A percentile compares a stretch with the other conserved stretches of the same genome.
These are phyloP conservation scores for Orius insidiosus DNA, from an alignment of 1,140 invertebrate genomes.

Conservation along the genomic window DNA sequence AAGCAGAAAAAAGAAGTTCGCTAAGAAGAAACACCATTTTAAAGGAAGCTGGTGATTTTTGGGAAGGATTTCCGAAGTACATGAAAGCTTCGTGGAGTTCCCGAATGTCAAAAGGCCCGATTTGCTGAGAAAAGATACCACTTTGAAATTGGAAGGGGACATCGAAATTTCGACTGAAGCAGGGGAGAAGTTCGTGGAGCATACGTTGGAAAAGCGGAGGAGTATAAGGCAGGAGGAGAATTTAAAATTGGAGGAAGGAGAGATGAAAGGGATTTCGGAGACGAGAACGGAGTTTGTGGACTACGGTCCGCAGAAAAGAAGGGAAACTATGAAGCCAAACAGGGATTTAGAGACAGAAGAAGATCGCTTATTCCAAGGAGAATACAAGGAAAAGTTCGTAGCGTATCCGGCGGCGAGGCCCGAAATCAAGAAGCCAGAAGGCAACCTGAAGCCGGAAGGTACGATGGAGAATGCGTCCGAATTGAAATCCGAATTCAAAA, in stretches of 20 bases:
- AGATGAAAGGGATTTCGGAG: background rate
- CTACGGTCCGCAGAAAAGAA: slow-evolving; percentile 14
- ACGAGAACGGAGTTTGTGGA: slow-evolving; percentile 14
- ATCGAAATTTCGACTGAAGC: slow-evolving; percentile 15
- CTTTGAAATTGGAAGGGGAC: slow-evolving; percentile 18
- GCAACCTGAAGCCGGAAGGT: slow-evolving; percentile 18
- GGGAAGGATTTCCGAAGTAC: slow-evolving; percentile 9
- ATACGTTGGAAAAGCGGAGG: background rate
- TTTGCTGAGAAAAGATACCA: slow-evolving; percentile 15
- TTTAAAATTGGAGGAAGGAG: no score
- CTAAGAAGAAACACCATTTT: slow-evolving; percentile 3
- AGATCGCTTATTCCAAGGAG: slow-evolving; percentile 11
- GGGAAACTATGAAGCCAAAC: slow-evolving; percentile 9
- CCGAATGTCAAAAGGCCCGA: slow-evolving; percentile 9
- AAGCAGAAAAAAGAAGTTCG: slow-evolving; percentile 1
- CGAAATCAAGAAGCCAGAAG: slow-evolving; percentile 10
- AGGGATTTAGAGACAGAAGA: slow-evolving; percentile 18
- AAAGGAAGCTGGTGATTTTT: slow-evolving; percentile 17
- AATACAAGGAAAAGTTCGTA: slow-evolving; percentile 16
- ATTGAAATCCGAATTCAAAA: slow-evolving; percentile 14
- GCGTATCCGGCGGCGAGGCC: slow-evolving; percentile 16
- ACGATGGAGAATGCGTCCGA: slow-evolving; percentile 14
- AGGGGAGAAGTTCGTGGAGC: slow-evolving; percentile 15
- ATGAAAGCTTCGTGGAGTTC: slow-evolving; percentile 12
- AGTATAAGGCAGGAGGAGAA: no score